phyloP scores from a whole-genome alignment of 2,113 vertebrate species.

The Prionailurus bengalensis region DNA sequence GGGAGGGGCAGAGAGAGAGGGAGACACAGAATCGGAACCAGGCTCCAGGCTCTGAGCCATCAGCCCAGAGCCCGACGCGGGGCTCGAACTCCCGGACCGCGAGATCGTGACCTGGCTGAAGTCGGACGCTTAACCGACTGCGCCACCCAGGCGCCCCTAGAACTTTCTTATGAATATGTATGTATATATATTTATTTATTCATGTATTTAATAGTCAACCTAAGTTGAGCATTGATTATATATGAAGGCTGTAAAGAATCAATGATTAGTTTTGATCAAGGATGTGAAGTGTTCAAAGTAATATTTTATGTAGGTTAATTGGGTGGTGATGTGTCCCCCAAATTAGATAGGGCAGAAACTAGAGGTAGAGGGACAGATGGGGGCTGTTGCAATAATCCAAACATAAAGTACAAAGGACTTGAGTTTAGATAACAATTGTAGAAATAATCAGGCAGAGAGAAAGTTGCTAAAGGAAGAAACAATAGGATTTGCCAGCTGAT shows the following conservation, averaged over 20 bases:
- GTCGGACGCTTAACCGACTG: too few species aligned
- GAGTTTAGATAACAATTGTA: neutral
- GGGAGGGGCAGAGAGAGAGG: too few species aligned
- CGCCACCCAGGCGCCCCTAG: neutral
- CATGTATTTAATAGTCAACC: neutral
- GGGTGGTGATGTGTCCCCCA: neutral
- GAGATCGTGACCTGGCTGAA: too few species aligned
- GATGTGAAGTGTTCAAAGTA: neutral
- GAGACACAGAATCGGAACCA: too few species aligned
- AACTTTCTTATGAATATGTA: neutral
- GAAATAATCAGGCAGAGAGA: constrained; percentile 12
- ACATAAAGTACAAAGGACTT: neutral
- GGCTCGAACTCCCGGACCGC: too few species aligned
- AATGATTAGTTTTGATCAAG: constrained; percentile 33
- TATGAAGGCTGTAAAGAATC: neutral
- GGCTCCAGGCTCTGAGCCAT: too few species aligned
- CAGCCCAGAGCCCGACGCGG: too few species aligned
- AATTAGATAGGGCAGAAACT: neutral
- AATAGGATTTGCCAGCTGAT: neutral
- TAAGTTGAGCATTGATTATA: neutral
- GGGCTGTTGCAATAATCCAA: neutral
- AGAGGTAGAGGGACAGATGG: neutral
- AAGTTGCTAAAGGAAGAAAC: neutral
- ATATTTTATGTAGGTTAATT: neutral
- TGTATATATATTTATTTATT: neutral